Base-by-base conservation (phyloP, 1,140 invertebrate species). In the Apocrypta bakeri region DNA sequence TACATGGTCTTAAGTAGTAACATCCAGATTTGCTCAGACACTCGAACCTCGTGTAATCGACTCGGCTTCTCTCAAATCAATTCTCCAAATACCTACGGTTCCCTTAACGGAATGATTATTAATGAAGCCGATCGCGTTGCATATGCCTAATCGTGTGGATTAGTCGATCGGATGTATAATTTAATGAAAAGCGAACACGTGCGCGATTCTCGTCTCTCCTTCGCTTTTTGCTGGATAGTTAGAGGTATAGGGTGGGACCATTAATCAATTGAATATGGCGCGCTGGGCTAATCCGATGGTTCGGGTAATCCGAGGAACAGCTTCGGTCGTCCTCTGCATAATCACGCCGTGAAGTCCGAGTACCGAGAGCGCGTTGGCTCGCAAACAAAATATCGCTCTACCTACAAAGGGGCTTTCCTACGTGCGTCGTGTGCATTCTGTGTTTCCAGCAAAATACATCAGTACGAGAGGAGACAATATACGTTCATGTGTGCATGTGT, bases 241-340 rank as follows among this genome's bases (percentile, higher is more conserved):
- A 9, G 9, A 37, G 33, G 33, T 9, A 37, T 2, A 21, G 48
- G 48, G 48, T 4, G 14, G 6, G 29, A 29, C 68, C 68, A 71
- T 71, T 71, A 71, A 71, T 71, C 68, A 71, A 71, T 71, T 37
- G 68, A 33, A 71, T 33, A 21, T n/a, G 68, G 31, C 31, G 68
- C 9, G 29, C 17, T 3, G 29, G 63, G 2, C 8, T 71, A 71
- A 71, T 71, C 68, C 68, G 8, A 31, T 21, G 17, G 27, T 3
- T 21, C 17, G 27, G 11, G 31, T 71, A 71, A 71, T 71, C 68
- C 68, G 68, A 66, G 63, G 63, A 66, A 56, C 48, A 56, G 48
- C 48, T 56, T 56, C 21, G 48, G 0, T 56, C 48, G 48, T 56
- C 17, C 64, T 29, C 64, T 27, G 68, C 68, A 71, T 71, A 71